Evolutionary conservation across 2,888 invertebrate genomes (phyloP).

Genomic region (Spodoptera littoralis): DNA sequence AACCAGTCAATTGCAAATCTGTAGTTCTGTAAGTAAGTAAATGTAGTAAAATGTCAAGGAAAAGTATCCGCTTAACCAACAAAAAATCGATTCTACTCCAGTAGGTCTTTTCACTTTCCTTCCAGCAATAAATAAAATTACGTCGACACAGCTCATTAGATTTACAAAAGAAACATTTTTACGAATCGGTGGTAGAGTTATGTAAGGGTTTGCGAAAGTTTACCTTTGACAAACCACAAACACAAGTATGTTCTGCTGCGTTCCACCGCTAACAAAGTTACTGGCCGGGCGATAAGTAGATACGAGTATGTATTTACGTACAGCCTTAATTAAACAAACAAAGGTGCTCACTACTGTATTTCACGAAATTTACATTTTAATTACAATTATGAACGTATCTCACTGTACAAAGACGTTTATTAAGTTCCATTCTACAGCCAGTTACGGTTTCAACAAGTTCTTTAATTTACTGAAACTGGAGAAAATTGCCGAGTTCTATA

Average conservation of each 20-base stretch:
- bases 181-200: slow-evolving; percentile 45
- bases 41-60: no score
- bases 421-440: slow-evolving; percentile 17
- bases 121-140: slow-evolving; percentile 34
- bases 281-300: slow-evolving; percentile 47
- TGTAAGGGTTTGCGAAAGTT: slow-evolving; percentile 62
- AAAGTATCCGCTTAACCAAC: background rate
- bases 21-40: no score
- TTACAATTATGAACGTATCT: slow-evolving; percentile 25
- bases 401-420: slow-evolving; percentile 21
- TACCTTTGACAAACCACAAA: slow-evolving; percentile 72
- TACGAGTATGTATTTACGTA: slow-evolving; percentile 41
- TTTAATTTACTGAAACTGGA: slow-evolving; percentile 27
- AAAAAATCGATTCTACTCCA: slow-evolving; percentile 18
- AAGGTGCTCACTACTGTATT: slow-evolving; percentile 17
- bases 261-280: slow-evolving; percentile 58
- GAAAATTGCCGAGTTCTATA: slow-evolving; percentile 7
- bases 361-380: slow-evolving; percentile 39
- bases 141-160: slow-evolving; percentile 35
- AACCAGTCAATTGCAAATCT: no score
- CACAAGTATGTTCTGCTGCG: slow-evolving; percentile 54
- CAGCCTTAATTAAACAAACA: slow-evolving; percentile 44
- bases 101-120: slow-evolving; percentile 8
- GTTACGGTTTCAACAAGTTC: slow-evolving; percentile 7
- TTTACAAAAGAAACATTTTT: slow-evolving; percentile 38